These are phyloP conservation scores for Herpetotheres cachinnans DNA, from an alignment of 2,113 vertebrate species.

Conservation along the genomic window DNA sequence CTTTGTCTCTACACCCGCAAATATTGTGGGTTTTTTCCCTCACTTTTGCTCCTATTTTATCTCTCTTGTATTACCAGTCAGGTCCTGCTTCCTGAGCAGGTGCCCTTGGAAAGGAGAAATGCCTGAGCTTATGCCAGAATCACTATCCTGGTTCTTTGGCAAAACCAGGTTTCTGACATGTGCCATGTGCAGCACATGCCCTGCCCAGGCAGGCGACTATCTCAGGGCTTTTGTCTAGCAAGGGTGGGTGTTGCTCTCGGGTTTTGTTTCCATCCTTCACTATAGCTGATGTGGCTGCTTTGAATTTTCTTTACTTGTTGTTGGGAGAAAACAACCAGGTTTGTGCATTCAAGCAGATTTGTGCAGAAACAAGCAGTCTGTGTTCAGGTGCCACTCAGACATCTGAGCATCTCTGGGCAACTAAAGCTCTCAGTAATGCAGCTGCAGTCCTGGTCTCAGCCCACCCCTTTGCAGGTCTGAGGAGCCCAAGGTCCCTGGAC, in stretches of 20 bases:
- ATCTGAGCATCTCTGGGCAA: not conserved
- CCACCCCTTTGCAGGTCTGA: not conserved
- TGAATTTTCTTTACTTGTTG: not conserved
- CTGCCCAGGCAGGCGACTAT: not conserved
- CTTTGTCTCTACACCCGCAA: not conserved
- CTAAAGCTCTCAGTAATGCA: not conserved
- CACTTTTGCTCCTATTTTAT: not conserved
- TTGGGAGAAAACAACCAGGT: not conserved
- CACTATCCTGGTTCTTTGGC: not conserved
- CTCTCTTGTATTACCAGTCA: not conserved
- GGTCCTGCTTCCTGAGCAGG: not conserved
- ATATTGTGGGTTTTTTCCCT: not conserved
- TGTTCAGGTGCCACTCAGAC: not conserved
- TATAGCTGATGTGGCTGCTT: not conserved
- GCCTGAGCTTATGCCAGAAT: conserved; percentile 10
- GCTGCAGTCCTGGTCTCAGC: not conserved
- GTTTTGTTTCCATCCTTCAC: not conserved
- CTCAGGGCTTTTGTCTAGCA: not conserved
- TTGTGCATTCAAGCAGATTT: not conserved
- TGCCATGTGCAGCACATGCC: not conserved
- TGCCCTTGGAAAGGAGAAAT: conserved; percentile 37
- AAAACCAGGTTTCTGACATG: not conserved
- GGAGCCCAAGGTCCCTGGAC: not conserved
- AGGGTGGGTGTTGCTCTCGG: not conserved
- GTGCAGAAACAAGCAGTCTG: not conserved